A percentile compares a stretch with the other conserved stretches of the same genome.
Conservation (phyloP, 2,113 vertebrate species). For the Oncorhynchus clarkii region DNA sequence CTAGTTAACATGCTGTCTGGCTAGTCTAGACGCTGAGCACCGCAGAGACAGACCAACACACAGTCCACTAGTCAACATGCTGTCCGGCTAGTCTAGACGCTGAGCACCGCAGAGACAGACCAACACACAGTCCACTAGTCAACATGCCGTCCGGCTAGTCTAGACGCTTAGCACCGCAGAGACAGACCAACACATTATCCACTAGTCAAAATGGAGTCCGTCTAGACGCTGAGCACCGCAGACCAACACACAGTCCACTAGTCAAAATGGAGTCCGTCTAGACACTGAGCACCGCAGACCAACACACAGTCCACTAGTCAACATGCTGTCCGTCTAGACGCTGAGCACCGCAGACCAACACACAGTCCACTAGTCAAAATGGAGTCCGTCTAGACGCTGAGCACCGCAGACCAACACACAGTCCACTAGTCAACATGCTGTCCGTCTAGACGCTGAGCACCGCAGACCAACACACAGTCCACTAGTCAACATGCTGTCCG, state of each 20-base stretch:
- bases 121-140: too few species aligned
- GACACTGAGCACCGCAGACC: constrained; percentile 42
- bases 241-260: constrained; percentile 21
- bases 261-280: constrained; percentile 50
- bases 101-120: constrained; percentile 71
- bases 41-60: constrained; percentile 60
- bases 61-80: constrained; percentile 32
- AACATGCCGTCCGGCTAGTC: too few species aligned
- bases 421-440: constrained; percentile 38
- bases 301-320: constrained; percentile 51
- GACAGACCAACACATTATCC: constrained; percentile 53
- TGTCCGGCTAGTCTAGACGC: constrained; percentile 16
- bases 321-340: constrained; percentile 31
- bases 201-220: constrained; percentile 37
- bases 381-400: too few species aligned
- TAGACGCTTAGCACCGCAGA: constrained; percentile 30
- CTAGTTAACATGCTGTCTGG: too few species aligned
- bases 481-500: constrained; percentile 37
- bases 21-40: too few species aligned
- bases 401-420: constrained; percentile 64
- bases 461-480: constrained; percentile 63
- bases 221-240: constrained; percentile 70
- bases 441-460: constrained; percentile 30
- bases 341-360: constrained; percentile 65
- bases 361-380: too few species aligned